Conservation (phyloP, 2,113 vertebrate species). For the Sylvietta virens region DNA sequence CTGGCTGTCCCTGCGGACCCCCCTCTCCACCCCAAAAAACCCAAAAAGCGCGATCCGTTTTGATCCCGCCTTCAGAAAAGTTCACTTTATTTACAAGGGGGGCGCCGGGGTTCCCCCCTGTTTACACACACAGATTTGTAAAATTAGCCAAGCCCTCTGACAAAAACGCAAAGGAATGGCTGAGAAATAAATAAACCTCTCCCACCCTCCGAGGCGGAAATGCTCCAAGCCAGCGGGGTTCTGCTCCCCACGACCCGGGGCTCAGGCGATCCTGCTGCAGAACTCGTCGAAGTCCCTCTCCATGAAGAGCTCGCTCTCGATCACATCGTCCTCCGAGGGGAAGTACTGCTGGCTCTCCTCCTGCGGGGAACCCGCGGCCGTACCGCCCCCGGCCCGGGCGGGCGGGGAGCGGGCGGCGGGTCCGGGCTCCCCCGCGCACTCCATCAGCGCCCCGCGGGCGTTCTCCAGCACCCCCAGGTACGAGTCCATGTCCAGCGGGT, state of each 20-base stretch:
- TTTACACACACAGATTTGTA: not conserved
- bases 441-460: constrained; percentile 80
- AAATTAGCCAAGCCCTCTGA: not conserved
- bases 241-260: not conserved
- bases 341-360: constrained; percentile 87
- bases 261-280: constrained; percentile 74
- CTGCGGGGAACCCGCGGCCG: constrained; percentile 19
- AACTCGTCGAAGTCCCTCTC: constrained; percentile 85
- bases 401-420: not conserved
- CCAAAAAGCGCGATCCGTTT: not conserved
- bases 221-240: not conserved
- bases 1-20: not conserved
- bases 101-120: not conserved
- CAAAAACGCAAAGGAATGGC: constrained; percentile 37
- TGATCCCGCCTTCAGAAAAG: not conserved
- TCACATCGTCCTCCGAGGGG: constrained; percentile 83
- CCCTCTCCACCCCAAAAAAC: rapidly evolving
- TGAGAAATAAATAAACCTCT: not conserved
- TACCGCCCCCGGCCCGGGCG: not conserved
- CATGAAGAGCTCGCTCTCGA: constrained; percentile 86
- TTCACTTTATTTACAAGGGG: constrained; percentile 32
- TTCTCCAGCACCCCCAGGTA: constrained; percentile 86
- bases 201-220: not conserved
- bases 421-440: constrained; percentile 48
- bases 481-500: constrained; percentile 85